Evolutionary conservation across 92 coral and sea anemone species (phyloP), one percentile per base, ranked within the genome.

Genomic region (Micromussa lordhowensis): DNA sequence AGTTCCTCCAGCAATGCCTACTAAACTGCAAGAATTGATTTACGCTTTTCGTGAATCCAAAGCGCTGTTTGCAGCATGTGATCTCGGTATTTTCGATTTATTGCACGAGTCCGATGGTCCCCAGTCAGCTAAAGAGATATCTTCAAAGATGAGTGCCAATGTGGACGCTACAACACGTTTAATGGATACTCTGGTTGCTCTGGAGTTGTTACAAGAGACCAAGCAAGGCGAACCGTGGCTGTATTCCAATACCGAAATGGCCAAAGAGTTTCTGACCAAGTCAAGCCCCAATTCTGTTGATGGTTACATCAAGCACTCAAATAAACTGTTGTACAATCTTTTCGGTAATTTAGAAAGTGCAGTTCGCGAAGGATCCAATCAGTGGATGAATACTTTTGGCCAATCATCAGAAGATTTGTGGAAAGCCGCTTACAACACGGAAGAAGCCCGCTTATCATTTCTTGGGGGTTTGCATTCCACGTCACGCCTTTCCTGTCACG

Each of bases 301-400:
- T 55, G 84, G 73, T 31, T 89, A 82, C 69, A 90, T 90, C 83
- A 64, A 38, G 21, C 88, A 85, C 75, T 89, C 93, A 30, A 81
- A 84, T 57, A 81, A 54, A 53, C 86, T 82, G 40, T 32, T 87
- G 18, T 93, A 90, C 59, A 91, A 85, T 1, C 82, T 94, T 17
- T 88, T 94, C 53, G 90, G 91, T n/a, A 82, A 90, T 29, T 79
- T 94, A 21, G 77, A 85, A 29, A 85, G 85, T 61, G 97, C 95
- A 13, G 92, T 92, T 13, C 86, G 78, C 12, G 96, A 94, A 13
- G 95, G 97, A 15, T 74, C 86, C 29, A 90, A 80, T 75, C 97
- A 92, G 88, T 94, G 97, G 97, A n/a, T 83, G 80, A 90, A 82
- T 17, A 81, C 97, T 4, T 94, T 94, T 69, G 85, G 89, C 16